phyloP scores from a whole-genome alignment of 2,113 vertebrate species.

The Sander lucioperca region DNA sequence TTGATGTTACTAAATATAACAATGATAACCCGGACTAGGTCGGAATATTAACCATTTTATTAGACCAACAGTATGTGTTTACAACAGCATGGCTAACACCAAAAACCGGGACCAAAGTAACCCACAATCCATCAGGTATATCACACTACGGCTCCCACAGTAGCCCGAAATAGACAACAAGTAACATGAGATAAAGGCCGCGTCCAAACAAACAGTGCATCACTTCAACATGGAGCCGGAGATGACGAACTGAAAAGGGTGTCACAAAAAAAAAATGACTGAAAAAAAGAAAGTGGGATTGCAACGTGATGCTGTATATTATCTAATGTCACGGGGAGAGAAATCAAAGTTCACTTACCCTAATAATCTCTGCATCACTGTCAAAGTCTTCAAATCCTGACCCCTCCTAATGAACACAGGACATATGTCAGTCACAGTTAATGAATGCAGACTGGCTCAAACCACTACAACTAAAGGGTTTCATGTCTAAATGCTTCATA shows the following conservation, averaged over 20 bases:
- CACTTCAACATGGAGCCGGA: background rate
- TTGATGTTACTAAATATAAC: too few species aligned
- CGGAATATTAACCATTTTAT: too few species aligned
- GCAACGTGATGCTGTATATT: background rate
- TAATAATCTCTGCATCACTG: conserved; percentile 80
- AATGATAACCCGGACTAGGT: too few species aligned
- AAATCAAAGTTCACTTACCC: conserved; percentile 68
- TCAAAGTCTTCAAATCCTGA: conserved; percentile 85
- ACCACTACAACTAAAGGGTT: background rate
- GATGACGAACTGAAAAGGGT: background rate
- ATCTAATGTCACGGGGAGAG: background rate
- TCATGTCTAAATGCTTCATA: background rate
- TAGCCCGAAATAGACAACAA: too few species aligned
- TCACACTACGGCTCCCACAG: too few species aligned
- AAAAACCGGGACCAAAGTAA: too few species aligned
- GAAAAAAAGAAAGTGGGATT: background rate
- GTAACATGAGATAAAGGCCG: too few species aligned
- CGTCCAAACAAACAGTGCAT: too few species aligned
- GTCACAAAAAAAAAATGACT: background rate
- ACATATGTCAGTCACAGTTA: background rate
- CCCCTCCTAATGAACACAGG: conserved; percentile 83
- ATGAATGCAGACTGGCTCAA: background rate
- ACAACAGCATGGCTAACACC: too few species aligned
- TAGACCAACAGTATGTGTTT: too few species aligned
- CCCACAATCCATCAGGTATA: too few species aligned